Base-by-base conservation (phyloP, 1,140 invertebrate species). In the Trichoplusia ni region DNA sequence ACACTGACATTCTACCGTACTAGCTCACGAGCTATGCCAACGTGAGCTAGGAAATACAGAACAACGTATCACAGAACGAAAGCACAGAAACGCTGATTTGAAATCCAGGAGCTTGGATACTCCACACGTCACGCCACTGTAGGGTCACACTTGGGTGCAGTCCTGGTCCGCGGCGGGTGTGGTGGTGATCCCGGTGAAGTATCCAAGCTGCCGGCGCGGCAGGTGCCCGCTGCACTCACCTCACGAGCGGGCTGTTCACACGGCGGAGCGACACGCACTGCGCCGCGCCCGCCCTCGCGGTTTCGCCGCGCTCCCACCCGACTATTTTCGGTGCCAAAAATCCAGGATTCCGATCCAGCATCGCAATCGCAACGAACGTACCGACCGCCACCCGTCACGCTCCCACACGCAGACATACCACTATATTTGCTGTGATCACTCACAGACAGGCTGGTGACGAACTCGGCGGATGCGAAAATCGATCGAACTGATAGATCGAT, bases 281-380 rank as follows among this genome's bases (percentile, higher is more conserved):
- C 79, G 83, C 72, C 67, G 72, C 60, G 75, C 79, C 81, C 80
- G 79, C 84, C 78, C 77, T 74, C 60, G 76, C 71, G 73, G 62
- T 60, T 64, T 65, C 67, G 65, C 78, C 77, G 79, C 82, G 75
- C 83, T 81, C 81, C 84, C 85, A 82, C 81, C 77, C 73, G 76
- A 82, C 87, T 90, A 90, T 90, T 90, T 90, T 90, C 81, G 87
- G 87, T 83, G 87, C 83, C 87, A 89, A 87, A 86, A 90, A 87
- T 87, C 79, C 82, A 84, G 77, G 82, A 88, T 86, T 86, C 81
- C 82, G 69, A 86, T 79, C 73, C 73, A 70, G 73, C 75, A 73
- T 77, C 70, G 73, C 71, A 71, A 77, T 77, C 75, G 76, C 63
- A 68, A 67, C 65, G 66, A 64, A 77, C 68, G 60, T 27, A 40